Evolutionary conservation across 2,888 invertebrate genomes (phyloP), one percentile per base, ranked within the genome.

Genomic region (Ophraella communa): DNA sequence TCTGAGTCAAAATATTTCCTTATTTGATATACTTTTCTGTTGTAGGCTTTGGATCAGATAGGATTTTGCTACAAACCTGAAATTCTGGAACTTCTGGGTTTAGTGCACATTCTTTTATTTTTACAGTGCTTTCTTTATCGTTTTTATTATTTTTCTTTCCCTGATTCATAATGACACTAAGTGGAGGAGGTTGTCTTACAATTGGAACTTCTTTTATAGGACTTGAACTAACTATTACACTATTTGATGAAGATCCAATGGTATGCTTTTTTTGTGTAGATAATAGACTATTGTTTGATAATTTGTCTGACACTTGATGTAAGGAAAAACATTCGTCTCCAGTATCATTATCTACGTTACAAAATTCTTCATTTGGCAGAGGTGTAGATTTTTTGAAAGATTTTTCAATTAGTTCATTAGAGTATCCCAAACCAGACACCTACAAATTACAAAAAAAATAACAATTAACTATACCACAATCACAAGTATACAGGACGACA

Each of bases 381-480:
- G 24, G 54, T 3, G 21, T 35, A 4, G n/a, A 10, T 7, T 27
- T 56, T 39, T 33, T 52, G n/a, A 58, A 33, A 0, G 27, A 35
- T 17, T 53, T 53, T 17, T 64, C 53, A 35, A 64, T 64, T 3
- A 58, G 5, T 20, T 64, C 63, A 21, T 64, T 64, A 10, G 63
- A 64, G 35, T 64, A 64, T 14, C 63, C 63, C 8, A 64, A 14
- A 7, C 63, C 63, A 17, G 63, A 64, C 4, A 64, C 63, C 63
- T 64, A 23, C 4, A 60, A 47, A 24, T 24, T 27, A 47, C 20
- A 52, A 14, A 52, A n/a, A n/a, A n/a, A n/a, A n/a, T n/a, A n/a
- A n/a, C n/a, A n/a, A n/a, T n/a, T n/a, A n/a, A n/a, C n/a, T n/a
- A n/a, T n/a, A n/a, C n/a, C n/a, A n/a, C n/a, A n/a, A n/a, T n/a